Base-by-base conservation (phyloP, 2,113 vertebrate species). In the Pitta sordida region DNA sequence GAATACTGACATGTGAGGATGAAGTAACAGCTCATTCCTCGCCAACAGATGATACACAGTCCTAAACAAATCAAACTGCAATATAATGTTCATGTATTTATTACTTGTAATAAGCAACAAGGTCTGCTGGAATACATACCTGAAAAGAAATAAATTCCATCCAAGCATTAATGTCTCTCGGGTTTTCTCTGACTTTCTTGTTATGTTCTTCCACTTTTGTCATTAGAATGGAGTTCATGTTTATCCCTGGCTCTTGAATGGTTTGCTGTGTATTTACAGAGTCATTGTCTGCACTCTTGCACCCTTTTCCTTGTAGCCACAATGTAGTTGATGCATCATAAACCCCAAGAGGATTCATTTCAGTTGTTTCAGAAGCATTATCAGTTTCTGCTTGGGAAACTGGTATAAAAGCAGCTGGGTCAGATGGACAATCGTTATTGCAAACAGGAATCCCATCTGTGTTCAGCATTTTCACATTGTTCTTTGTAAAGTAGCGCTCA, bases 131-230 rank as follows among this genome's bases (percentile, higher is more conserved):
- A 63, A 71, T 1, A 80, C 86, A 58, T 84, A 99, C 99, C 98
- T 99, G 99, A 94, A 99, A 99, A 81, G 93, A 97, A 86, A 99
- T 98, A 76, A 99, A 99, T 7, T 98, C 96, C 96, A 99, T 98
- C 99, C 99, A 99, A 5, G 98, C 96, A 70, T 98, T 94, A 15
- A 97, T 96, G 70, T 99, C 98, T 43, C 86, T 83, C 5, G 99
- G 99, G n/a, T 98, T 97, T 96, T 99, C 99, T 93, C 99, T 98
- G 63, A 99, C 97, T 60, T 95, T 98, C 96, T 97, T 97, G 97
- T 99, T 99, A 78, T 99, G 98, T 80, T 99, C 98, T 95, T 99
- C 98, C 46, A 99, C 98, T 95, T 96, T 98, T 49, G 97, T 69
- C 68, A 94, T 91, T n/a, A 98, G 80, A 30, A 34, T 1, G 1